Evolutionary conservation across 53 echinoderm and acorn worm species (phyloP), one percentile per base, ranked within the genome.

Genomic region (Hippasteria phrygiana): DNA sequence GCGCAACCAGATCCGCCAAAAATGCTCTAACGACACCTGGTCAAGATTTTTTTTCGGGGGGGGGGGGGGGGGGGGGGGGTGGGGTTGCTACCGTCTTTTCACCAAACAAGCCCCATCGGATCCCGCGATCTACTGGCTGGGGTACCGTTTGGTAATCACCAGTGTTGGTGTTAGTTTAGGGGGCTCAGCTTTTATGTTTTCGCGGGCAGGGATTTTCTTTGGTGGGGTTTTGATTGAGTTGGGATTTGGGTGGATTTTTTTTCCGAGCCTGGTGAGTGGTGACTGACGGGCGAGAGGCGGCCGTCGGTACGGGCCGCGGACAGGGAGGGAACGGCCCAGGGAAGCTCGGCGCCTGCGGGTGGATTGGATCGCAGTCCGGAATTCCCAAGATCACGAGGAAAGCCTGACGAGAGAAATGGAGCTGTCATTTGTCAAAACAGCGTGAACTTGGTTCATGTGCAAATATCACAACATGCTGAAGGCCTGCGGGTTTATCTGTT

Each of bases 181-280:
- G 78, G 62, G 64, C 43, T 65, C 42, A 65, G 66, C 27, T 36
- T 27, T 53, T 74, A 24, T 7, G 17, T 26, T 65, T 14, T 35
- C 14, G 16, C 3, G 9, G 37, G 10, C 69, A 27, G 84, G 84
- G 51, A 75, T 75, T 51, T 46, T 50, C 47, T 50, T 84, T 71
- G 69, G 84, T 47, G 66, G 71, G 84, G 84, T 84, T 84, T 84
- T 84, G 84, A 84, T 84, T 69, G 70, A 84, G 84, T 75, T 64
- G 53, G 79, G 84, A 84, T 84, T 84, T 84, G 64, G n/a, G 38
- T 29, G 38, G 34, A 31, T 77, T 38, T 77, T 72, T 46, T 74
- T 76, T 56, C 38, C 36, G 8, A 37, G 79, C 62, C 17, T 6
- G 42, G 35, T 69, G 84, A 71, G 84, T 84, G 84, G 43, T 84